A percentile compares a stretch with the other conserved stretches of the same genome.
These are phyloP conservation scores for Macrosoma leucophasiata DNA, from an alignment of 2,888 invertebrate species.

Conservation along the genomic window DNA sequence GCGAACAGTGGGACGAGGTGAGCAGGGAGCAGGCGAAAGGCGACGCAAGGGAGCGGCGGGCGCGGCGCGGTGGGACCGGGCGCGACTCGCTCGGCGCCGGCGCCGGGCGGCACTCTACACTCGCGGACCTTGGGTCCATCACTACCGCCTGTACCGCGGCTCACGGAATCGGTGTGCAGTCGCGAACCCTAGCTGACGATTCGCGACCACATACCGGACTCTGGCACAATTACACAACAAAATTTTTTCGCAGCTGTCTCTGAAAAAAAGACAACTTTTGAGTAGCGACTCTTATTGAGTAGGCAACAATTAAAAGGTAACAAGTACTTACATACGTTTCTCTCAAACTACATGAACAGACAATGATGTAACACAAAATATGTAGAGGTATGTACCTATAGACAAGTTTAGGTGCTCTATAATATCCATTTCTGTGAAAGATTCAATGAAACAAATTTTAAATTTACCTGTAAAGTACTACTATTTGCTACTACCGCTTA, in stretches of 20 bases:
- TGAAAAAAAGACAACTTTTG: neutral
- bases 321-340: conserved; percentile 24
- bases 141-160: no score
- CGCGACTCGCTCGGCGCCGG: conserved; percentile 52
- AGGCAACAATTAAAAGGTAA: no score
- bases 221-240: no score
- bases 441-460: no score
- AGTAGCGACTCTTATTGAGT: neutral
- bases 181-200: no score
- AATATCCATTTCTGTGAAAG: conserved; percentile 52
- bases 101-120: conserved; percentile 47
- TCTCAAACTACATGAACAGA: conserved; percentile 46
- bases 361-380: conserved; percentile 40
- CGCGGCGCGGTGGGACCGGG: conserved; percentile 29
- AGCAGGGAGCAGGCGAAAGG: conserved; percentile 40
- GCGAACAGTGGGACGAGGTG: conserved; percentile 67
- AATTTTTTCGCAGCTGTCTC: conserved; percentile 7
- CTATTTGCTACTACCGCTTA: no score
- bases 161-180: no score
- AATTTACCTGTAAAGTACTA: no score
- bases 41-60: conserved; percentile 21
- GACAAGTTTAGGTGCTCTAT: conserved; percentile 70
- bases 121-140: conserved; percentile 31
- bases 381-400: conserved; percentile 38
- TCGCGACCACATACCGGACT: no score